Percentiles rank a stretch among this genome's conserved stretches.
Evolutionary conservation across 2,888 invertebrate species (phyloP).

Genomic region (Xanthostigma xanthostigma): DNA sequence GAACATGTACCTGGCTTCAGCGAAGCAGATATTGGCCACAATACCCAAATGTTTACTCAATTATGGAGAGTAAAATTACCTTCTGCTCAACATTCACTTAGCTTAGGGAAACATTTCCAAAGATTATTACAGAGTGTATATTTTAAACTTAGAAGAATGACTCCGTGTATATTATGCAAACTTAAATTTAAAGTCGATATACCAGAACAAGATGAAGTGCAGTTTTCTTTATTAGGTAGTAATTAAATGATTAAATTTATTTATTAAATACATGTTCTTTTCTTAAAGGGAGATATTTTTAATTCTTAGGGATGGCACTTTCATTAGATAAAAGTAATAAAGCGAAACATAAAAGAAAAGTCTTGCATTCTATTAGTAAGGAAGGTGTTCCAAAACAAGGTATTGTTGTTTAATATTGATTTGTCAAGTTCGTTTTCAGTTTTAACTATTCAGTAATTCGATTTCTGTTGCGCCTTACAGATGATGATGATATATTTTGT

Average conservation of each 20-base stretch:
- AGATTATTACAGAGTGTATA: slow-evolving; percentile 58
- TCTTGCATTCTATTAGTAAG: slow-evolving; percentile 22
- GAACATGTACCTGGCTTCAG: slow-evolving; percentile 58
- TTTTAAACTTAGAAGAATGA: slow-evolving; percentile 78
- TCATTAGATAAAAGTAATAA: slow-evolving; percentile 48
- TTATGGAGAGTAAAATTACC: slow-evolving; percentile 55
- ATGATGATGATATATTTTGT: slow-evolving; percentile 71
- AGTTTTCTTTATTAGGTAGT: slow-evolving; percentile 39
- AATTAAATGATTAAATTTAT: not conserved
- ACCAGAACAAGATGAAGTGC: slow-evolving; percentile 67
- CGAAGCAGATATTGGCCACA: slow-evolving; percentile 48
- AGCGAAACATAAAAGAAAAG: slow-evolving; percentile 31
- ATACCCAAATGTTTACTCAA: slow-evolving; percentile 74
- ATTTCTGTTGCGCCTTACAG: slow-evolving; percentile 20
- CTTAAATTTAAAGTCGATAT: slow-evolving; percentile 70
- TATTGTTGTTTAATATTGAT: not conserved
- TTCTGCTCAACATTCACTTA: slow-evolving; percentile 28
- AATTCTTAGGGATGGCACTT: slow-evolving; percentile 54
- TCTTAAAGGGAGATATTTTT: slow-evolving; percentile 1
- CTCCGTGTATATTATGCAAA: slow-evolving; percentile 73
- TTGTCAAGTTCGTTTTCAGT: not conserved
- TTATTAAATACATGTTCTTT: not conserved
- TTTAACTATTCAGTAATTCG: too few relatives aligned
- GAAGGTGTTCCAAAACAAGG: slow-evolving; percentile 21
- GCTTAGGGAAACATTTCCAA: slow-evolving; percentile 33